Percentiles rank a stretch among this genome's conserved stretches.
These are phyloP conservation scores for Bombus vancouverensis DNA, from an alignment of 1,140 invertebrate genomes.

Conservation along the genomic window DNA sequence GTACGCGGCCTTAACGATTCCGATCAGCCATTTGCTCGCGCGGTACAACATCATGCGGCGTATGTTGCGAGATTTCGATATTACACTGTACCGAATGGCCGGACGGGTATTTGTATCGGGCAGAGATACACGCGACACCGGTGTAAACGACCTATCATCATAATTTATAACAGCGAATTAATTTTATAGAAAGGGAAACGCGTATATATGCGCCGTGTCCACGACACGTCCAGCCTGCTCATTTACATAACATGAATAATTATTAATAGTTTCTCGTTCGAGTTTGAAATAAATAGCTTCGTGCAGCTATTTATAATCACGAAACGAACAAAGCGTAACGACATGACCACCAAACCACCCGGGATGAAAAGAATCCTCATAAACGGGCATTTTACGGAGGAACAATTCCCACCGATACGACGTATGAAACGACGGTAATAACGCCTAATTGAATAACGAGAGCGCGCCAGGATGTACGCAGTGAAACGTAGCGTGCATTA, in stretches of 20 bases:
- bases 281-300: not conserved
- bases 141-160: not conserved
- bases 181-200: constrained; percentile 38
- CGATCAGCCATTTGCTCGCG: constrained; percentile 70
- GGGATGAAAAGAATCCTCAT: not conserved
- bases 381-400: not conserved
- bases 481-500: constrained; percentile 25
- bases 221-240: not conserved
- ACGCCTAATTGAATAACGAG: constrained; percentile 45
- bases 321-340: not conserved
- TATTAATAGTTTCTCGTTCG: constrained; percentile 31
- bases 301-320: not conserved
- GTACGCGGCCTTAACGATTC: constrained; percentile 71
- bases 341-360: not conserved
- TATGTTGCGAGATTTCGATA: constrained; percentile 57
- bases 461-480: not conserved
- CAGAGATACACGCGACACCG: constrained; percentile 9
- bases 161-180: constrained; percentile 54
- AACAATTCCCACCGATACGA: not conserved
- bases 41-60: constrained; percentile 56
- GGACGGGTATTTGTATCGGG: constrained; percentile 45
- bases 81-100: constrained; percentile 1
- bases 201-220: not conserved
- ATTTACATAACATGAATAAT: constrained; percentile 50
- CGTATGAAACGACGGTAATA: constrained; percentile 16